Evolutionary conservation across 2,888 invertebrate species (phyloP).

Genomic region (Paralinhomoeus sp.): DNA sequence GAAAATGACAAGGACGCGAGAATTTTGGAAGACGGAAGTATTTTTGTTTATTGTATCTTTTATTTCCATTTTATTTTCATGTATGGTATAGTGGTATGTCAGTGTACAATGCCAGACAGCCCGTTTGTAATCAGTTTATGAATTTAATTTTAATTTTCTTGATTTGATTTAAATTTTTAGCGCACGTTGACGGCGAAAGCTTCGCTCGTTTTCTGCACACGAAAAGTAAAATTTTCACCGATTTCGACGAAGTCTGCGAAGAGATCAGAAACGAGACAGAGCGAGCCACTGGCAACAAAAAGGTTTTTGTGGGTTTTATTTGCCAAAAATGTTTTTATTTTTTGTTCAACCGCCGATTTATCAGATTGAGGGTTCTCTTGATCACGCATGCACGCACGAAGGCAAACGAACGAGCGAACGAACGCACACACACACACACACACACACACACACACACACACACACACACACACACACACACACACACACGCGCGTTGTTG

Average conservation of each 20-base stretch:
- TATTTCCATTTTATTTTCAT: conserved; percentile 1
- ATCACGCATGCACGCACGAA: too few relatives aligned
- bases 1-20: conserved; percentile 67
- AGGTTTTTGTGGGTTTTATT: conserved; percentile 30
- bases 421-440: too few relatives aligned
- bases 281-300: conserved; percentile 74
- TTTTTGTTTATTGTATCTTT: conserved; percentile 13
- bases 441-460: too few relatives aligned
- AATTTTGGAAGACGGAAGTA: conserved; percentile 55
- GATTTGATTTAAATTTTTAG: neutral
- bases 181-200: conserved; percentile 52
- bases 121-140: neutral
- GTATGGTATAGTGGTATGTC: neutral
- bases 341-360: too few relatives aligned
- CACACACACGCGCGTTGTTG: too few relatives aligned
- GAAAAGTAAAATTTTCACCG: conserved; percentile 59
- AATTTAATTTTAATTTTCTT: neutral
- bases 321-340: neutral
- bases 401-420: too few relatives aligned
- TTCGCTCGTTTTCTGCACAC: conserved; percentile 91
- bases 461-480: too few relatives aligned
- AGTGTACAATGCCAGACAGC: neutral
- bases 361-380: too few relatives aligned
- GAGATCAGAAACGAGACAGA: conserved; percentile 91
- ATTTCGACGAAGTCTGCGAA: conserved; percentile 65